Percentiles rank a stretch among this genome's conserved stretches.
Evolutionary conservation across 2,888 invertebrate species (phyloP).

Genomic region (Polymixis flavicincta): DNA sequence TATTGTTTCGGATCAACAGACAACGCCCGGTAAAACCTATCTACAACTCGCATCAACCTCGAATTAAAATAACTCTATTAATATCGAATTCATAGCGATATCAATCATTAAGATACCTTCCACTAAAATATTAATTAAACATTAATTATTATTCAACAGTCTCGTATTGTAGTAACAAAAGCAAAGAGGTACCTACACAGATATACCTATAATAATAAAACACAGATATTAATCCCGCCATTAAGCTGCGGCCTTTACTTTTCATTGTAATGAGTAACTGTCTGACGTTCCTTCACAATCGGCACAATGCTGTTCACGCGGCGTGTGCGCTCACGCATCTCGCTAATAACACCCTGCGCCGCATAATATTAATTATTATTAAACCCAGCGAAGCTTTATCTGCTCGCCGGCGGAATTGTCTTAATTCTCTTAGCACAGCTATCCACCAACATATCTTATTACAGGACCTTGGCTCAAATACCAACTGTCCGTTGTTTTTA

Average conservation of each 20-base stretch:
- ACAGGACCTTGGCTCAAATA: conserved; percentile 89
- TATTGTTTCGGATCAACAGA: conserved; percentile 70
- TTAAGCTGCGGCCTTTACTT: conserved; percentile 62
- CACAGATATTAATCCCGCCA: conserved; percentile 61
- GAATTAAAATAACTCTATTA: conserved; percentile 53
- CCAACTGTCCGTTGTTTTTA: conserved; percentile 88
- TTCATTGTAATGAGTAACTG: conserved; percentile 59
- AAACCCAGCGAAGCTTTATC: conserved; percentile 75
- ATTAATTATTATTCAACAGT: conserved; percentile 31
- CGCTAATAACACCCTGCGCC: conserved; percentile 59
- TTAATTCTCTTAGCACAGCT: conserved; percentile 82
- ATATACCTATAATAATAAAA: conserved; percentile 48
- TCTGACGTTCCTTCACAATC: conserved; percentile 63
- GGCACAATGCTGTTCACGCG: conserved; percentile 63
- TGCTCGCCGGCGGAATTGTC: conserved; percentile 77
- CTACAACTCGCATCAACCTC: conserved; percentile 60
- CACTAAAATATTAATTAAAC: conserved; percentile 57
- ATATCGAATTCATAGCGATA: conserved; percentile 56
- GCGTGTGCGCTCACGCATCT: conserved; percentile 59
- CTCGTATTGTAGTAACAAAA: conserved; percentile 26
- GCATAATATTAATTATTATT: conserved; percentile 77
- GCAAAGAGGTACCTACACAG: conserved; percentile 37
- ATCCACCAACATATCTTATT: conserved; percentile 88
- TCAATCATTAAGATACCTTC: conserved; percentile 43
- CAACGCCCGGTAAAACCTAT: conserved; percentile 60